Evolutionary conservation across 2,888 invertebrate species (phyloP), one percentile per base, ranked within the genome.

Genomic region (Hecatera dysodea): DNA sequence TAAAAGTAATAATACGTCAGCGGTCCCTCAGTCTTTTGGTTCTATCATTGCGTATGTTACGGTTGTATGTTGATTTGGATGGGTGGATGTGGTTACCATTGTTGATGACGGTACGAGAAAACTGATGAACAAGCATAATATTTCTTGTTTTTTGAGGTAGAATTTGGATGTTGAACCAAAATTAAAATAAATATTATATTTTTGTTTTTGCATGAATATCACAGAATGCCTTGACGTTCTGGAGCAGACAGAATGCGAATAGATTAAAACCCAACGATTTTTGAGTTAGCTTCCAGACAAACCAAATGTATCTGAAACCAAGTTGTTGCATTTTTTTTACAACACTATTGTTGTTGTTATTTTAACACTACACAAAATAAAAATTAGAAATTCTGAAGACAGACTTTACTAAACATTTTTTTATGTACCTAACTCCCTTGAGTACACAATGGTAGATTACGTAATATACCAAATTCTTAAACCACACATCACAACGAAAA

Each of bases 1-100:
- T 94, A 91, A 93, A 94, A 94, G 93, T 94, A 94, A 94, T 94
- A 94, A 94, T 92, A 92, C 93, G 91, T 94, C 93, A 94, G 92
- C 90, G 88, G 86, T 91, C 93, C 93, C 94, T 94, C 90, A 91
- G 94, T 95, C 93, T 94, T 94, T 95, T 93, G 88, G 90, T 90
- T 89, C 87, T 91, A 90, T 84, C 90, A 92, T 93, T 90, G 90
- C 93, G 92, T 91, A 87, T 88, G 90, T 90, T 90, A 89, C 88
- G 89, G 89, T 91, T 88, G 91, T 91, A 89, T 91, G 93, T 93
- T 94, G 92, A 91, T 92, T 94, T 92, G 93, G 92, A 92, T 91
- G 91, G 86, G 90, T 89, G 87, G 79, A 74, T 78, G 67, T 68
- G 76, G 46, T 75, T 90, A 85, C 88, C 94, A 90, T 87, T 92